phyloP scores from a whole-genome alignment of 2,113 vertebrate genomes.

The Myocastor coypus region DNA sequence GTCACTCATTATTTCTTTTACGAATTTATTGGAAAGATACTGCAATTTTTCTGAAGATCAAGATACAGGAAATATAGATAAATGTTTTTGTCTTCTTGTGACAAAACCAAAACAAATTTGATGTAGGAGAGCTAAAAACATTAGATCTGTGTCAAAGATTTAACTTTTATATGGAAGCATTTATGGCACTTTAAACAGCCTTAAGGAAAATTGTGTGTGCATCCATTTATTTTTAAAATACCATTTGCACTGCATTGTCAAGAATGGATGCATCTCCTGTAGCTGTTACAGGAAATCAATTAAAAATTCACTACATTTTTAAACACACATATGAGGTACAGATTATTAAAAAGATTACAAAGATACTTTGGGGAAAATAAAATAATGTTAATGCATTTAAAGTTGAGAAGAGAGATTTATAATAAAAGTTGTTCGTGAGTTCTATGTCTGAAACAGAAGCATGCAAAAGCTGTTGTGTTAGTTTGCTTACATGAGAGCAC shows the following conservation, averaged over 20 bases:
- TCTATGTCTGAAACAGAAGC: neutral
- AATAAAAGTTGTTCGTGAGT: neutral
- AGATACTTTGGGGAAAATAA: neutral
- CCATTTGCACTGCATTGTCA: neutral
- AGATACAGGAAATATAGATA: neutral
- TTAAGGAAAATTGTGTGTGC: neutral
- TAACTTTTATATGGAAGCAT: neutral
- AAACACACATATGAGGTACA: neutral
- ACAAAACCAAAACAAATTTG: neutral
- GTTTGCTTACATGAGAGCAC: neutral
- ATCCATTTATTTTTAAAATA: slow-evolving; percentile 56
- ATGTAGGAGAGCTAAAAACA: neutral
- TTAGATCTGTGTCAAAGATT: neutral
- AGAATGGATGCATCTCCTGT: neutral
- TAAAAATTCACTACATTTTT: slow-evolving; percentile 53
- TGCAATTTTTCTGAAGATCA: neutral
- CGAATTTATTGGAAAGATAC: neutral
- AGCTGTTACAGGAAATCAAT: slow-evolving; percentile 7
- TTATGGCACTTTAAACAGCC: neutral
- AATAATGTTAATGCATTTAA: neutral
- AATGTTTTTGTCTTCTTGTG: neutral
- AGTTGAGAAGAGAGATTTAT: neutral
- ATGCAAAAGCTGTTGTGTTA: neutral
- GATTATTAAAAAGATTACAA: neutral
- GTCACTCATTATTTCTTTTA: neutral